phyloP scores from a whole-genome alignment of 1,140 invertebrate genomes.

The Calephelis nemesis region DNA sequence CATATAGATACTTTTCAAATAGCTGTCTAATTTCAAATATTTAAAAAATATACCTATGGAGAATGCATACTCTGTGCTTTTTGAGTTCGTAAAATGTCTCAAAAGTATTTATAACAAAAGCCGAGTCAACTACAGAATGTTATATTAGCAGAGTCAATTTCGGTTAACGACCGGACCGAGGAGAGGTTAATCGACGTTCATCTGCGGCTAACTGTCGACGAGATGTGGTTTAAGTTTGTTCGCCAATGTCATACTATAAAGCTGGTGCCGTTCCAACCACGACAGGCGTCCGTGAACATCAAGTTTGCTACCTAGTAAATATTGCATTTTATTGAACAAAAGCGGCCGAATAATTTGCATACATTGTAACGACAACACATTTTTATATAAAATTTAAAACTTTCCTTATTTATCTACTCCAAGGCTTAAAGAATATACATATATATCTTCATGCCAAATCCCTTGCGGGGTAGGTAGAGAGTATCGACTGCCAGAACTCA shows the following conservation, averaged over 20 bases:
- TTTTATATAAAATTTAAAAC: background rate
- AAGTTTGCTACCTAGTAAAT: background rate
- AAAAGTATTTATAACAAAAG: slow-evolving; percentile 50
- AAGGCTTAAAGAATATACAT: too few species aligned
- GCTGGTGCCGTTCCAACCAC: background rate
- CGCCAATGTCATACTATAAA: slow-evolving; percentile 22
- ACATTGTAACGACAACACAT: background rate
- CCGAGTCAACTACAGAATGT: slow-evolving; percentile 35
- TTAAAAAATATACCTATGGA: too few species aligned
- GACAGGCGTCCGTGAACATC: background rate
- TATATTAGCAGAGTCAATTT: slow-evolving; percentile 44
- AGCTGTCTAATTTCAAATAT: too few species aligned
- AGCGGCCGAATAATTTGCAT: background rate
- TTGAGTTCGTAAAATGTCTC: slow-evolving; percentile 48
- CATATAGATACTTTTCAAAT: too few species aligned
- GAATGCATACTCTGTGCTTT: too few species aligned
- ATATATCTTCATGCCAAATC: too few species aligned
- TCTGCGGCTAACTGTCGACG: slow-evolving; percentile 56
- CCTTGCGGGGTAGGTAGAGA: too few species aligned
- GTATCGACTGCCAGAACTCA: too few species aligned
- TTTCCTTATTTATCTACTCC: background rate
- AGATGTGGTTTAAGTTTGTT: slow-evolving; percentile 48
- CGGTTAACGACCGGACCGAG: slow-evolving; percentile 58
- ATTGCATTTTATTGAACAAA: background rate
- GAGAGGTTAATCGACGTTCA: slow-evolving; percentile 69